A percentile compares a stretch with the other conserved stretches of the same genome.
Conservation (phyloP, 2,797 vertebrate genomes). For the Gobionotothen gibberifrons region DNA sequence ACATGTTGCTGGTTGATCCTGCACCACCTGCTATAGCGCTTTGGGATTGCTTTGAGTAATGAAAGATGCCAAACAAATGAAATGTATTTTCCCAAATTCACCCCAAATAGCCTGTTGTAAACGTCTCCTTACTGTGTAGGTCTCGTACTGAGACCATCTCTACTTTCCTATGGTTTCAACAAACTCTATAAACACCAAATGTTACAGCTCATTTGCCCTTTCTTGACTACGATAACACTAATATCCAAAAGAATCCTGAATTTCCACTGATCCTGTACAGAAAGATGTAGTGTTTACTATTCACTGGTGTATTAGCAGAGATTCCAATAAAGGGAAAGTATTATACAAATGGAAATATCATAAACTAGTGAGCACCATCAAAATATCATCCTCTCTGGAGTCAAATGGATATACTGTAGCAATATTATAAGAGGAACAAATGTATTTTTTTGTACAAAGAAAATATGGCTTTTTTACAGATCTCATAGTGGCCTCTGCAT, state of each 20-base stretch:
- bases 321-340: conserved; percentile 1
- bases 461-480: not conserved
- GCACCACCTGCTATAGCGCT: not conserved
- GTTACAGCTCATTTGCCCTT: not conserved
- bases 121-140: not conserved
- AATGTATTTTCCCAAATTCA: too few relatives aligned
- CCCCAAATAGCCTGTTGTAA: not conserved
- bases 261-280: not conserved
- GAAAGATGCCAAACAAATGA: too few relatives aligned
- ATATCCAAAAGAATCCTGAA: not conserved
- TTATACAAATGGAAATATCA: conserved; percentile 5
- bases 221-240: conserved; percentile 2
- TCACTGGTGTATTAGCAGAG: not conserved
- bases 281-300: not conserved
- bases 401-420: not conserved
- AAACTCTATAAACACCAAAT: not conserved
- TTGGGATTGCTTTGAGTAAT: too few relatives aligned
- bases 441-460: not conserved
- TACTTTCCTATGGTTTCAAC: not conserved
- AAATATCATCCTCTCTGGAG: not conserved
- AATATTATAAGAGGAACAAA: not conserved
- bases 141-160: not conserved
- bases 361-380: not conserved
- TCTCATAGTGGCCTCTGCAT: conserved; percentile 7
- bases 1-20: not conserved